Evolutionary conservation across 1,140 invertebrate species (phyloP).

Genomic region (Chlorops oryzae): DNA sequence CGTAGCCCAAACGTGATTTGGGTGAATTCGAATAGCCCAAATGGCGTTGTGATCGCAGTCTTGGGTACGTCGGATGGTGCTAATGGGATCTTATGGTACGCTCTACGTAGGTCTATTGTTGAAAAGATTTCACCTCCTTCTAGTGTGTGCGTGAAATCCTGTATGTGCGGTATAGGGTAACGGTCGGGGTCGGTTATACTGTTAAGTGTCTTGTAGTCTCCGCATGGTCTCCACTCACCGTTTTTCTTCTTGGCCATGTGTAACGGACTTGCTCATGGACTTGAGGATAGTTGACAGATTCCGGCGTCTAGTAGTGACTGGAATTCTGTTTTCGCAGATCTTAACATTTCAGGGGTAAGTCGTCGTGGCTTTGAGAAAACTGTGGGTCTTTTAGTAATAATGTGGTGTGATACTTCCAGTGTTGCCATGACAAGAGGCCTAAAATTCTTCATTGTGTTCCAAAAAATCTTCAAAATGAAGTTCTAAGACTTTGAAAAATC

Average conservation of each 20-base stretch:
- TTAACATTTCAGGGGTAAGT: slow-evolving; percentile 32
- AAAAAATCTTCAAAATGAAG: too few relatives aligned
- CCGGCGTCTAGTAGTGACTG: slow-evolving; percentile 18
- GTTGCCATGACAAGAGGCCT: too few relatives aligned
- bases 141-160: slow-evolving; percentile 1
- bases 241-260: slow-evolving; percentile 45
- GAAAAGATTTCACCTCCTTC: too few relatives aligned
- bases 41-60: slow-evolving; percentile 41
- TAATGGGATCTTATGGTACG: slow-evolving; percentile 50
- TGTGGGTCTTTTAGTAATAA: slow-evolving; percentile 31
- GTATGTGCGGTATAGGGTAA: slow-evolving; percentile 3
- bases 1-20: slow-evolving; percentile 43
- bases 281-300: slow-evolving; percentile 37
- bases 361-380: slow-evolving; percentile 29
- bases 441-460: too few relatives aligned
- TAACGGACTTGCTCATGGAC: slow-evolving; percentile 48
- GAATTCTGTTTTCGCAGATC: slow-evolving; percentile 24
- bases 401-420: slow-evolving; percentile 9
- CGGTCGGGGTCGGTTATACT: slow-evolving; percentile 4
- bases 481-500: too few relatives aligned
- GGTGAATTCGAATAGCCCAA: slow-evolving; percentile 45
- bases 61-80: slow-evolving; percentile 32
- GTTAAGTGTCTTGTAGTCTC: slow-evolving; percentile 50
- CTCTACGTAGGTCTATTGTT: slow-evolving; percentile 19
- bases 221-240: slow-evolving; percentile 36